A percentile compares a stretch with the other conserved stretches of the same genome.
Evolutionary conservation across 30 jellyfish, hydroid and myxozoan species (phyloP).

Genomic region (Aurelia sp.): DNA sequence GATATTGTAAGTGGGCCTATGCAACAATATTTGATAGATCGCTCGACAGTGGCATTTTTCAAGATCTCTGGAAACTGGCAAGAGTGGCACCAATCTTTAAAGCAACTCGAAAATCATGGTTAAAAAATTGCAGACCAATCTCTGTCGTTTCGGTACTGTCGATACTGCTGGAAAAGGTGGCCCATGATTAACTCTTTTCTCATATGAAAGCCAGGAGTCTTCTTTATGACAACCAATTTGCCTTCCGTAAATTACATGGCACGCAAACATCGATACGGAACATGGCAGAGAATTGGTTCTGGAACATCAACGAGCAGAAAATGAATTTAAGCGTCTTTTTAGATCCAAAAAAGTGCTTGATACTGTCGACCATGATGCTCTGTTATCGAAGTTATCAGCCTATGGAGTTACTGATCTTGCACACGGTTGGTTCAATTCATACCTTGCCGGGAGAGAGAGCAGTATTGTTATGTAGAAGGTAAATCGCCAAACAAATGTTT

Average conservation of each 20-base stretch:
- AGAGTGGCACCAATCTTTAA: not conserved
- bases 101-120: not conserved
- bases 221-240: constrained; percentile 17
- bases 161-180: constrained; percentile 9
- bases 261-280: not conserved
- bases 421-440: not conserved
- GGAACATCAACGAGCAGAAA: not conserved
- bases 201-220: constrained; percentile 1
- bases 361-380: not conserved
- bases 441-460: too few relatives aligned
- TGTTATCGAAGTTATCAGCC: not conserved
- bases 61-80: constrained; percentile 7
- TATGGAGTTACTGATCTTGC: not conserved
- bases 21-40: too few relatives aligned
- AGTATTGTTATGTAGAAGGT: too few relatives aligned
- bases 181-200: constrained; percentile 22
- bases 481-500: too few relatives aligned
- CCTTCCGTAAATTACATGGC: not conserved
- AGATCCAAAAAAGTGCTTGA: not conserved
- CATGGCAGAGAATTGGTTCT: not conserved
- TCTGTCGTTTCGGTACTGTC: not conserved
- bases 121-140: constrained; percentile 29
- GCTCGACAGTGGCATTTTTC: not conserved
- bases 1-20: not conserved
- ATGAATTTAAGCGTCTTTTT: not conserved